Percentiles rank a stretch among this genome's conserved stretches.
These are phyloP conservation scores for Eucidaris tribuloides DNA, from an alignment of 35 echinoderm and acorn worm species.

Conservation along the genomic window DNA sequence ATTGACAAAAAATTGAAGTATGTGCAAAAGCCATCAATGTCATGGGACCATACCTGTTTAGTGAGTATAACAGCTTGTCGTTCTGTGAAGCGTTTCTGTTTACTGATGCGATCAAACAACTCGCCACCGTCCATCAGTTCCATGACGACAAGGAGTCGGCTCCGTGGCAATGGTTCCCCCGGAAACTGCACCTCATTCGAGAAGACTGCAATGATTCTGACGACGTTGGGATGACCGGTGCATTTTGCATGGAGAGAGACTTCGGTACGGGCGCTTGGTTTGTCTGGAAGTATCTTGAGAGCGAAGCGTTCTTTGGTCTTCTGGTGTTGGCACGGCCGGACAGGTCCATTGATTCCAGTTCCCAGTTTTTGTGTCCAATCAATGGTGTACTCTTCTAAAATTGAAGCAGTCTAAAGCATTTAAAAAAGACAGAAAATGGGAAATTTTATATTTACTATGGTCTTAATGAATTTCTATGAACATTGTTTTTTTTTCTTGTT, in stretches of 20 bases:
- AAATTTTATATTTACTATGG: too few relatives aligned
- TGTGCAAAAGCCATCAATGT: too few relatives aligned
- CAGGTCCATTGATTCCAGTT: slow-evolving; percentile 96
- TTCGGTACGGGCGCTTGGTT: slow-evolving; percentile 58
- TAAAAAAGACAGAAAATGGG: background rate
- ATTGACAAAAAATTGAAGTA: too few relatives aligned
- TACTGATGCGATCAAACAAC: slow-evolving; percentile 90
- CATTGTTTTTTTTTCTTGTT: too few relatives aligned
- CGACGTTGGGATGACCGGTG: slow-evolving; percentile 64
- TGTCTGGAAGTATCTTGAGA: slow-evolving; percentile 81
- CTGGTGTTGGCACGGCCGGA: slow-evolving; percentile 58
- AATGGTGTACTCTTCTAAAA: slow-evolving; percentile 82
- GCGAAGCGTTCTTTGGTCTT: slow-evolving; percentile 48
- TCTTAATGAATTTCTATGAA: too few relatives aligned
- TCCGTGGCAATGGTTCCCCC: slow-evolving; percentile 27
- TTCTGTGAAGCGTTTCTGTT: slow-evolving; percentile 87
- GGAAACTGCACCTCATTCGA: slow-evolving; percentile 90
- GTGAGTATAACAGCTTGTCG: slow-evolving; percentile 70
- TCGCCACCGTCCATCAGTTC: slow-evolving; percentile 98
- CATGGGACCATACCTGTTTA: slow-evolving; percentile 98
- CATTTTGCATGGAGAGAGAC: slow-evolving; percentile 63
- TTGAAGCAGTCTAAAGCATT: slow-evolving; percentile 60
- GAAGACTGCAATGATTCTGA: slow-evolving; percentile 83
- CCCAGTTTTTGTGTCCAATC: slow-evolving; percentile 89
- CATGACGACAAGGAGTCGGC: slow-evolving; percentile 79